Conservation (phyloP, 2,113 vertebrate species). For the Prunella himalayana region DNA sequence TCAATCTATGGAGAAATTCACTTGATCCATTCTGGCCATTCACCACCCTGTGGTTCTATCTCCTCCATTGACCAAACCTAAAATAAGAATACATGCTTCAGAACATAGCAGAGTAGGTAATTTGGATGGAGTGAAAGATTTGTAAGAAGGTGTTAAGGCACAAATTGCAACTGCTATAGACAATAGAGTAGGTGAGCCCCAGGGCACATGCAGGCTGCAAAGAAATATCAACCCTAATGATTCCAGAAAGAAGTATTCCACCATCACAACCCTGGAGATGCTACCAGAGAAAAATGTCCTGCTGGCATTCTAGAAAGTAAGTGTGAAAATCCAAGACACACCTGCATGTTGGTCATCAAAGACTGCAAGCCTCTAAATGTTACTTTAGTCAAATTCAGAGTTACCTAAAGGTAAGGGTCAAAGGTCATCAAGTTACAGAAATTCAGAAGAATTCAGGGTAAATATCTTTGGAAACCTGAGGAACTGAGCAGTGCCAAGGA, state of each 20-base stretch:
- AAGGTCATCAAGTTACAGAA: neutral
- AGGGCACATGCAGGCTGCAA: neutral
- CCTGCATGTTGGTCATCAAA: neutral
- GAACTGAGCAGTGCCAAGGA: neutral
- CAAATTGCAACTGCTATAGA: neutral
- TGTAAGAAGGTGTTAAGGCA: neutral
- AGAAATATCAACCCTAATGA: neutral
- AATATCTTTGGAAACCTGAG: neutral
- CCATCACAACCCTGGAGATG: neutral
- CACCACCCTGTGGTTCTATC: neutral
- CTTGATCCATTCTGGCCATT: neutral
- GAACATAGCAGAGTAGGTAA: neutral
- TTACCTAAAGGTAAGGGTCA: neutral
- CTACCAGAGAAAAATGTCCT: neutral
- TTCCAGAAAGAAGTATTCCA: neutral
- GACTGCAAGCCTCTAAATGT: neutral
- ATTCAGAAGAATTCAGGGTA: neutral
- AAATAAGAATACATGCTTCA: neutral
- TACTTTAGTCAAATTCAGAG: neutral
- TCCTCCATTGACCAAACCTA: neutral
- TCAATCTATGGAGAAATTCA: neutral
- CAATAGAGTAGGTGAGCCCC: neutral
- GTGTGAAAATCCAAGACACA: neutral
- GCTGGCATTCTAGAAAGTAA: neutral
- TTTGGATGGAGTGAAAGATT: neutral